Conservation (phyloP, 2,888 invertebrate genomes). For the Salpingus planirostris region DNA sequence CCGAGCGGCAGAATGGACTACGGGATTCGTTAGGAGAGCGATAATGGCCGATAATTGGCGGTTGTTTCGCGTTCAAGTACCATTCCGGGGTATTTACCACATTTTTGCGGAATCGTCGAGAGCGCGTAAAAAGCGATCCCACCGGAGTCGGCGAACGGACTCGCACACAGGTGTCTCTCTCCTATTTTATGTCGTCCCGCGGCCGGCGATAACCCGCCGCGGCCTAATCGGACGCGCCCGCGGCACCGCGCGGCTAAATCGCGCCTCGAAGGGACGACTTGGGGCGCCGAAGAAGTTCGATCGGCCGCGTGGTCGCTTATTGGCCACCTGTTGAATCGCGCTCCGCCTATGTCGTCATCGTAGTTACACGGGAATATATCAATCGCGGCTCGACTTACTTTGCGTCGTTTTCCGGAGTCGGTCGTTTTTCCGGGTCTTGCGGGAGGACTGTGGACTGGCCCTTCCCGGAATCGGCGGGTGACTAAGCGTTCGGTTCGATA, state of each 20-base stretch:
- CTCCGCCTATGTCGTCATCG: conserved; percentile 38
- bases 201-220: conserved; percentile 3
- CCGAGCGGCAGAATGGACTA: too few relatives aligned
- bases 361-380: conserved; percentile 25
- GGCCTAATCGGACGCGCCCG: too few relatives aligned
- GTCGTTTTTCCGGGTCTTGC: conserved; percentile 27
- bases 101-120: conserved; percentile 33
- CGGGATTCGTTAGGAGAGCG: conserved; percentile 16
- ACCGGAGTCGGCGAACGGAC: conserved; percentile 1
- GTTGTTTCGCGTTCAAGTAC: conserved; percentile 31
- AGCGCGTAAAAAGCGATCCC: conserved; percentile 5
- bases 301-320: too few relatives aligned
- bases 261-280: too few relatives aligned
- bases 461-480: conserved; percentile 14
- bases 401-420: conserved; percentile 29
- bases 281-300: too few relatives aligned
- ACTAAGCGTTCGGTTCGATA: conserved; percentile 13
- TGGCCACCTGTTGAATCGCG: conserved; percentile 38
- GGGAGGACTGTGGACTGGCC: conserved; percentile 18
- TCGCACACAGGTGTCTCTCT: neutral
- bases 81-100: conserved; percentile 35
- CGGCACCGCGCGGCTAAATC: too few relatives aligned
- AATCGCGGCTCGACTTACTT: conserved; percentile 30
- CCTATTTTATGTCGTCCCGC: neutral
- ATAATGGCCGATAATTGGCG: conserved; percentile 36